Percentiles rank a stretch among this genome's conserved stretches.
phyloP scores from a whole-genome alignment of 2,888 invertebrate species.

The Luperina nickerlii region DNA sequence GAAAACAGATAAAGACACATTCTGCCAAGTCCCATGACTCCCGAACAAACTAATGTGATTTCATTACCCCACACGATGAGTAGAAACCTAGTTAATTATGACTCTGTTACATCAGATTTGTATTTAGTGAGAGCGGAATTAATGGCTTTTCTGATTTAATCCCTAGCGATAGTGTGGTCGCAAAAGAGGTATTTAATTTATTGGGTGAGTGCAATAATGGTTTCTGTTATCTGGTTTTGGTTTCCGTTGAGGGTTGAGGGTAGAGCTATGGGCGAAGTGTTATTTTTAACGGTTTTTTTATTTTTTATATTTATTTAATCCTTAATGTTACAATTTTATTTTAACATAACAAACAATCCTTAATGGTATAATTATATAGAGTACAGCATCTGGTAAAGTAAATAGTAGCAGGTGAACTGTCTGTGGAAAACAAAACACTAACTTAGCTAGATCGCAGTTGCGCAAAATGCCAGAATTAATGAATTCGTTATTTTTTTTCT shows the following conservation, averaged over 20 bases:
- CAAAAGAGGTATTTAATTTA: constrained; percentile 56
- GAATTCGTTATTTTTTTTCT: background rate
- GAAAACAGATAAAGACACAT: constrained; percentile 17
- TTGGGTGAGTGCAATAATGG: constrained; percentile 42
- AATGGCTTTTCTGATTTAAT: constrained; percentile 51
- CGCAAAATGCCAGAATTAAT: background rate
- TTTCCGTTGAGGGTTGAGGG: constrained; percentile 29
- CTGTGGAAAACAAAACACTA: background rate
- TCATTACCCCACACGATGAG: constrained; percentile 44
- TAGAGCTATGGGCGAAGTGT: background rate
- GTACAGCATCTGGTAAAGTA: background rate
- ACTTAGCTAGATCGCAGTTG: background rate
- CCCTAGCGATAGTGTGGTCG: constrained; percentile 43
- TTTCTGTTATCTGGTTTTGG: constrained; percentile 44
- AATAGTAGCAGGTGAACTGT: background rate
- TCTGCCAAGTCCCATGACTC: constrained; percentile 11
- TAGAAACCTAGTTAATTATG: constrained; percentile 55
- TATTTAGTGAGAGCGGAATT: constrained; percentile 49
- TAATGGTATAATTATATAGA: background rate
- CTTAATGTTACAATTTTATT: no score
- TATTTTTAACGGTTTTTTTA: constrained; percentile 7
- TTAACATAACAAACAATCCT: no score
- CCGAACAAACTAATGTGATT: constrained; percentile 46
- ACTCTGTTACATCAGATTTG: constrained; percentile 46
- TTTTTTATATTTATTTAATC: no score